phyloP scores from a whole-genome alignment of 2,113 vertebrate genomes.

The Clarias batrachus region DNA sequence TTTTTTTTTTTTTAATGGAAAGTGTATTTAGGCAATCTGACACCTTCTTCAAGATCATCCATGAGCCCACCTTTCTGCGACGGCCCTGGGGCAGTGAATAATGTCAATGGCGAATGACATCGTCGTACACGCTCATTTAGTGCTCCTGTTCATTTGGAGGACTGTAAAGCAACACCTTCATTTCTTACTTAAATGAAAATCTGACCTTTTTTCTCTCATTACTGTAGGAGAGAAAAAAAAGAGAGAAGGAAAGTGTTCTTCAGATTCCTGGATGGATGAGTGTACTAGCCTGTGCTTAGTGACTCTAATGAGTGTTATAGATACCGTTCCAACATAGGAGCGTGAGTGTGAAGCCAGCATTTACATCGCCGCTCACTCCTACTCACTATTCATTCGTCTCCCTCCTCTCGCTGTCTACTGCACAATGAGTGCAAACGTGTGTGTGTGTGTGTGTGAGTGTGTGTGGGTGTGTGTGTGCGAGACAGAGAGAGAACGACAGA shows the following conservation, averaged over 20 bases:
- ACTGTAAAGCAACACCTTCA: slow-evolving; percentile 13
- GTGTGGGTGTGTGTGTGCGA: slow-evolving; percentile 46
- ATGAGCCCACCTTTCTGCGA: background rate
- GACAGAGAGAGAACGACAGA: slow-evolving; percentile 39
- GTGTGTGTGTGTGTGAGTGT: slow-evolving; percentile 47
- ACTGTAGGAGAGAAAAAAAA: slow-evolving; percentile 59
- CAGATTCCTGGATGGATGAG: slow-evolving; percentile 46
- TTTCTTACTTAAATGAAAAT: slow-evolving; percentile 24
- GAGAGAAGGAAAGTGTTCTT: slow-evolving; percentile 54
- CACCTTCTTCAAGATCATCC: slow-evolving; percentile 13
- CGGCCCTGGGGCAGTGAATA: slow-evolving; percentile 3
- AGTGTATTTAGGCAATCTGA: slow-evolving; percentile 12
- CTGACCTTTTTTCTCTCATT: slow-evolving; percentile 90
- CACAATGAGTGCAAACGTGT: slow-evolving; percentile 35
- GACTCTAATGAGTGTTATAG: slow-evolving; percentile 66
- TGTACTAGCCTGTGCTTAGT: slow-evolving; percentile 49
- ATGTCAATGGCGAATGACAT: slow-evolving; percentile 22
- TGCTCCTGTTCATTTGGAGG: background rate
- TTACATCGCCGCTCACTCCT: slow-evolving; percentile 57
- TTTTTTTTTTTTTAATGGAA: background rate
- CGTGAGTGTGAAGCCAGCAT: slow-evolving; percentile 51
- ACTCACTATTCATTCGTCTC: slow-evolving; percentile 44
- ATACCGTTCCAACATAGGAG: slow-evolving; percentile 45
- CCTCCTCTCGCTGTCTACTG: slow-evolving; percentile 40
- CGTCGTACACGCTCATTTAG: slow-evolving; percentile 6